These are phyloP conservation scores for Caenorhabditis parvicauda DNA, from an alignment of 2,888 invertebrate genomes.

Conservation along the genomic window DNA sequence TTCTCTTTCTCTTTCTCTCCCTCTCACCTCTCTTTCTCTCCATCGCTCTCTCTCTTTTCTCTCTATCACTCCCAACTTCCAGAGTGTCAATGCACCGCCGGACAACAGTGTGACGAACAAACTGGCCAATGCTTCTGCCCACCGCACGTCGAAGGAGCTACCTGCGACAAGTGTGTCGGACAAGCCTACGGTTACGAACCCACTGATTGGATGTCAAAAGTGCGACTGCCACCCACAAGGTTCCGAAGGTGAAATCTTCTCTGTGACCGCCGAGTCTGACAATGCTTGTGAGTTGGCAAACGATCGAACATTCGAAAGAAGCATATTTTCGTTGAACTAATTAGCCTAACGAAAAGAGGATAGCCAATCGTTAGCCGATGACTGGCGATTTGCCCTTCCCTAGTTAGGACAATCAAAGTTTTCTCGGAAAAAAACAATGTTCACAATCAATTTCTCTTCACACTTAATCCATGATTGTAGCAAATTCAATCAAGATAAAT, in stretches of 20 bases:
- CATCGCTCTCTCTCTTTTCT: too few relatives aligned
- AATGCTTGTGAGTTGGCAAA: too few relatives aligned
- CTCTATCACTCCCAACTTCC: constrained; percentile 13
- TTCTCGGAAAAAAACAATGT: not conserved
- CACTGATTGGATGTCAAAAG: constrained; percentile 88
- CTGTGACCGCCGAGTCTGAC: constrained; percentile 83
- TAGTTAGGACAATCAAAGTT: constrained; percentile 80
- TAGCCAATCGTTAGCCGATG: too few relatives aligned
- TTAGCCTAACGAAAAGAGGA: constrained; percentile 71
- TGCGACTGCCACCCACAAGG: constrained; percentile 86
- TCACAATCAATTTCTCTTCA: not conserved
- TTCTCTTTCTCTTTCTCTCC: not conserved
- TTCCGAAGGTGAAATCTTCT: constrained; percentile 75
- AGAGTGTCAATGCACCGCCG: constrained; percentile 71
- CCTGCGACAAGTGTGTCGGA: constrained; percentile 84
- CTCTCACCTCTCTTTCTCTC: not conserved
- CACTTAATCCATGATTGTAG: not conserved
- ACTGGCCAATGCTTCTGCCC: constrained; percentile 91
- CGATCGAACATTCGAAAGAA: constrained; percentile 1
- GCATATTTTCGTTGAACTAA: not conserved
- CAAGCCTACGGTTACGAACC: constrained; percentile 88
- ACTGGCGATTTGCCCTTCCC: too few relatives aligned
- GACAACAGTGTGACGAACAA: constrained; percentile 83
- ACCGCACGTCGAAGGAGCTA: constrained; percentile 80
- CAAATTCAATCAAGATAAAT: not conserved